Base-by-base conservation (phyloP, 1,140 invertebrate genomes). In the Yoshiicerus persimilis region DNA sequence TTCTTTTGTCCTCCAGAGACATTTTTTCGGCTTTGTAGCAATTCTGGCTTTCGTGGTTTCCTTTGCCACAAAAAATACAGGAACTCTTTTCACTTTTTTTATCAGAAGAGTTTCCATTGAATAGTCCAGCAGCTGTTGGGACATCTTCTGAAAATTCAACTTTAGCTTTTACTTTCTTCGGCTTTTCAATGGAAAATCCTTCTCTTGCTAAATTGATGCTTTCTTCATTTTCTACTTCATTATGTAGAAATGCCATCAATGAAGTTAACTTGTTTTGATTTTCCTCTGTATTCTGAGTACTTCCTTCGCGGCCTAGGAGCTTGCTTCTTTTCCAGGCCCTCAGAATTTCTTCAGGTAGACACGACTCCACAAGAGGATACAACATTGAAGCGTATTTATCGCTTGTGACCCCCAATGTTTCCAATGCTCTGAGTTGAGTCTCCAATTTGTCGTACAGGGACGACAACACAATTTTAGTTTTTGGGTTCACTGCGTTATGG, bases 351-450 rank as follows among this genome's bases (percentile, higher is more conserved):
- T 92, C 88, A 2, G 86, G 41, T 1, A 87, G 9, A n/a, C 25
- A 91, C 9, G 92, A 92, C 64, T 92, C 92, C 5, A 92, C 91
- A 4, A 92, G 84, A 0, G 92, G 92, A 83, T 91, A 92, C 3
- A 92, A 77, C 89, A 92, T 92, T 16, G 91, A 91, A 0, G 92
- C 90, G 86, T 90, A 92, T 77, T 91, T 92, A 32, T 92, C 91
- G 2, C 89, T 92, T 2, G 90, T 91, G n/a, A 92, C 91, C 2
- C 91, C 91, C 3, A 93, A 85, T 1, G 92, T 91, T 41, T 93
- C 91, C 3, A 93, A 87, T 0, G 92, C 91, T 10, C 91, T 86
- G 23, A 92, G 87, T 23, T 92, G 90, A 1, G 90, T 36, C 75
- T 90, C 86, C 16, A 90, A 39, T 84, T 87, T 38, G 84, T 90